These are phyloP conservation scores for Conchocele bisecta DNA, from an alignment of 2,888 invertebrate genomes.

Conservation along the genomic window DNA sequence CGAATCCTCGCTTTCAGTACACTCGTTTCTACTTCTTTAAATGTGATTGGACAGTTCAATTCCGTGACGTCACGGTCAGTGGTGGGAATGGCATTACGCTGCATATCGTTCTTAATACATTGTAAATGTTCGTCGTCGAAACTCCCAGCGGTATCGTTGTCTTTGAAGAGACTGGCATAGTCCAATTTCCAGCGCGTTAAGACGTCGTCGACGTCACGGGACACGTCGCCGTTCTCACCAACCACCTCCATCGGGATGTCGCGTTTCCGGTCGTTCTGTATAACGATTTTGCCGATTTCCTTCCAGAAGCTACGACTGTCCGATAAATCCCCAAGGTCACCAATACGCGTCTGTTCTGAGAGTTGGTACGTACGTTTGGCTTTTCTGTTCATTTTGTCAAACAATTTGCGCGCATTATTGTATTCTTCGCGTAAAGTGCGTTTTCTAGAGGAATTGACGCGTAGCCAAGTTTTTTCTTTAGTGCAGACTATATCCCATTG, in stretches of 20 bases:
- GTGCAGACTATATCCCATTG: constrained; percentile 9
- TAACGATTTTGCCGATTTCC: constrained; percentile 13
- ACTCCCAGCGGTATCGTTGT: not conserved
- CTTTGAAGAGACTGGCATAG: not conserved
- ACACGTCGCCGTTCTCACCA: not conserved
- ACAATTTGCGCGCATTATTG: not conserved
- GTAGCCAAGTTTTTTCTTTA: constrained; percentile 11
- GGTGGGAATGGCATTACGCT: not conserved
- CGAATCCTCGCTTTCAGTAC: not conserved
- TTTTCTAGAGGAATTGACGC: not conserved
- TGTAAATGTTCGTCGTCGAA: not conserved
- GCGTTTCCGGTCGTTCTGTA: constrained; percentile 5
- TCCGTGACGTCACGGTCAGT: not conserved
- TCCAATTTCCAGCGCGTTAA: constrained; percentile 3
- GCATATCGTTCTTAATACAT: not conserved
- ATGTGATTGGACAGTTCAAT: not conserved
- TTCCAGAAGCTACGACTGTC: constrained; percentile 21
- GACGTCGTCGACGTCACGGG: not conserved
- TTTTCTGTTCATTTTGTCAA: constrained; percentile 17
- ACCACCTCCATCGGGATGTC: constrained; percentile 18
- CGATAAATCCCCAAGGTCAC: not conserved
- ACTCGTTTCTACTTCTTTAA: not conserved
- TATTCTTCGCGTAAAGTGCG: constrained; percentile 3
- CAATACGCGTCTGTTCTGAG: not conserved
- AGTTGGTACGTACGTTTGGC: constrained; percentile 20